A percentile compares a stretch with the other conserved stretches of the same genome.
Evolutionary conservation across 2,797 vertebrate genomes (phyloP).

Genomic region (Labroides dimidiatus): DNA sequence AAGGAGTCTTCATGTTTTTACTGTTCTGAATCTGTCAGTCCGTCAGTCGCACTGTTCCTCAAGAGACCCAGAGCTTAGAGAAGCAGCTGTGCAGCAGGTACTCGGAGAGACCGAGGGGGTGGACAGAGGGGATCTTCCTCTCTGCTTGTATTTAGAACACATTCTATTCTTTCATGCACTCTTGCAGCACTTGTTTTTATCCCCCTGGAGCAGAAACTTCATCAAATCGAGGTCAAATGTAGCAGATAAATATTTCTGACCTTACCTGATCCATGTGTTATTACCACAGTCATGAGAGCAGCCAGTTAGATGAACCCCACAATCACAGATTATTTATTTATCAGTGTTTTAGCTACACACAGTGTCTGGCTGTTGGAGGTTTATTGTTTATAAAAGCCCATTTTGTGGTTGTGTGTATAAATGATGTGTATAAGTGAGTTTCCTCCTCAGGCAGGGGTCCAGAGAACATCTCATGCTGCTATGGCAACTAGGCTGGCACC

Average conservation of each 20-base stretch:
- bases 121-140: background rate
- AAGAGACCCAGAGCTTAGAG: slow-evolving; percentile 5
- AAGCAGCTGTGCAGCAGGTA: slow-evolving; percentile 15
- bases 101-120: background rate
- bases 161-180: slow-evolving; percentile 37
- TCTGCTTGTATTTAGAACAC: slow-evolving; percentile 37
- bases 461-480: slow-evolving; percentile 73
- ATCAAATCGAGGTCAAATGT: slow-evolving; percentile 43
- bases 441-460: slow-evolving; percentile 69
- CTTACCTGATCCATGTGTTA: slow-evolving; percentile 33
- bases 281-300: background rate
- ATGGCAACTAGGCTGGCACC: slow-evolving; percentile 77
- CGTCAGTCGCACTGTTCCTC: background rate
- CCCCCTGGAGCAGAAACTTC: background rate
- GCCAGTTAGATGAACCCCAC: slow-evolving; percentile 25
- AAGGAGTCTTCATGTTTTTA: background rate
- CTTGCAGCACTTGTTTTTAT: slow-evolving; percentile 4
- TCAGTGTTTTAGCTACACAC: background rate
- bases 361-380: slow-evolving; percentile 21
- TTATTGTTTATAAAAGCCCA: slow-evolving; percentile 45
- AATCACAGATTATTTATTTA: slow-evolving; percentile 19
- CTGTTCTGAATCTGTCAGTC: background rate
- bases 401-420: slow-evolving; percentile 8
- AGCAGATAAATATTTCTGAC: slow-evolving; percentile 31
- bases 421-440: slow-evolving; percentile 38